phyloP scores from a whole-genome alignment of 2,113 vertebrate genomes.

The Rhagologus leucostigma region DNA sequence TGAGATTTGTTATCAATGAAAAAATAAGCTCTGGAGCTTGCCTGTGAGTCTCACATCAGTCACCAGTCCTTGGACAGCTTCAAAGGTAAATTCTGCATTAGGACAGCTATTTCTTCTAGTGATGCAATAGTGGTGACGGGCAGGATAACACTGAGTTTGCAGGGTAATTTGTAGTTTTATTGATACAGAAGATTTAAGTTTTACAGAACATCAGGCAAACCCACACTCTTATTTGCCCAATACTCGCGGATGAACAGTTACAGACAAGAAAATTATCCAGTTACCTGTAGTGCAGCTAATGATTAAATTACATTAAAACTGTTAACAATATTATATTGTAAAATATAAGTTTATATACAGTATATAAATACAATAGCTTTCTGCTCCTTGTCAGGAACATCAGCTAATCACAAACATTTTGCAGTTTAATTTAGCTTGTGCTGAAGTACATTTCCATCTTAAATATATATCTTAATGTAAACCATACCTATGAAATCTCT shows the following conservation, averaged over 20 bases:
- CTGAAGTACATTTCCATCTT: constrained; percentile 16
- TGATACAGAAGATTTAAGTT: constrained; percentile 38
- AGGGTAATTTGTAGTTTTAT: constrained; percentile 60
- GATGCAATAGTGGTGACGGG: neutral
- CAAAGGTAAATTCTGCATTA: neutral
- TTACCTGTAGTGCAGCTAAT: constrained; percentile 3
- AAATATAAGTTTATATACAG: constrained; percentile 20
- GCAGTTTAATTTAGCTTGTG: constrained; percentile 5
- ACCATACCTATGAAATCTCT: neutral
- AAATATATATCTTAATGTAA: constrained; percentile 13
- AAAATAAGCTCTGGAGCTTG: neutral
- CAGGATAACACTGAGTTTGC: neutral
- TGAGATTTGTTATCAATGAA: neutral
- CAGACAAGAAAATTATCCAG: constrained; percentile 40
- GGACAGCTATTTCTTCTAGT: neutral
- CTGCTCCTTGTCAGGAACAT: constrained; percentile 27
- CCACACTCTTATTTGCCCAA: neutral
- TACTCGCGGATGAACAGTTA: constrained; percentile 33
- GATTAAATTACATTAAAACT: constrained; percentile 19
- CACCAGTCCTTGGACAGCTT: neutral
- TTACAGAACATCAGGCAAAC: constrained; percentile 41
- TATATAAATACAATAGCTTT: constrained; percentile 32
- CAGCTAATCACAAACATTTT: neutral
- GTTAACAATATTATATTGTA: constrained; percentile 40
- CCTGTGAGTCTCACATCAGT: neutral